Percentiles rank a stretch among this genome's conserved stretches.
These are phyloP conservation scores for Umimayanthus kanabou DNA, from an alignment of 92 coral and sea anemone genomes.

Conservation along the genomic window DNA sequence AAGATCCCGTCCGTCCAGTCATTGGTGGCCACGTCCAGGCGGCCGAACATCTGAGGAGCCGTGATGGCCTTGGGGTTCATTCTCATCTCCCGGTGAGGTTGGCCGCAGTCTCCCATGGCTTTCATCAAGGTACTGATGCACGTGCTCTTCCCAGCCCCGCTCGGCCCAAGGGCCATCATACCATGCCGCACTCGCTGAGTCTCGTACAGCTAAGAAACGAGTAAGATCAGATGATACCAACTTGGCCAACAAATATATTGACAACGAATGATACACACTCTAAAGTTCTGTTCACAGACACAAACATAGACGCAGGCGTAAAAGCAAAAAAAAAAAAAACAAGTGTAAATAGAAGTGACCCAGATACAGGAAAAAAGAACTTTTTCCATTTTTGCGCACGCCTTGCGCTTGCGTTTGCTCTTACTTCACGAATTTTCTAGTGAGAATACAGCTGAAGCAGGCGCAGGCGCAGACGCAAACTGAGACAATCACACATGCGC, in stretches of 20 bases:
- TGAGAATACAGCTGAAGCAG: too few relatives aligned
- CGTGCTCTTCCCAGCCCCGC: conserved; percentile 87
- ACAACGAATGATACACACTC: background rate
- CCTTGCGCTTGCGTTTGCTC: too few relatives aligned
- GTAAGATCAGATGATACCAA: background rate
- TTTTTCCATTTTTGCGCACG: too few relatives aligned
- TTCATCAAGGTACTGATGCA: conserved; percentile 85
- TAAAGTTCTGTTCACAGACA: background rate
- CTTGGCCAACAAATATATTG: background rate
- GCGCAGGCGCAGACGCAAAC: too few relatives aligned
- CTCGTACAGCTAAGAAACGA: conserved; percentile 55
- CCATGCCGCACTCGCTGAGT: too few relatives aligned
- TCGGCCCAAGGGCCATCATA: conserved; percentile 92
- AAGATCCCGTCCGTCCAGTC: conserved; percentile 95
- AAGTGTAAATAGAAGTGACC: too few relatives aligned
- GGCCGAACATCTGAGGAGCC: conserved; percentile 95
- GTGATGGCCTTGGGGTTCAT: conserved; percentile 95
- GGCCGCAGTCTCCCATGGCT: conserved; percentile 96
- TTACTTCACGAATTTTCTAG: too few relatives aligned
- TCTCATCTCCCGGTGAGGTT: conserved; percentile 92
- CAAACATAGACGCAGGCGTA: too few relatives aligned
- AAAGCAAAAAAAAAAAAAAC: too few relatives aligned
- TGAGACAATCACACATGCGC: too few relatives aligned
- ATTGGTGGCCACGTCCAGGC: conserved; percentile 88
- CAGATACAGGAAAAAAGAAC: too few relatives aligned